Conservation (phyloP, 2,113 vertebrate genomes). For the Trochalopteron elliotii region DNA sequence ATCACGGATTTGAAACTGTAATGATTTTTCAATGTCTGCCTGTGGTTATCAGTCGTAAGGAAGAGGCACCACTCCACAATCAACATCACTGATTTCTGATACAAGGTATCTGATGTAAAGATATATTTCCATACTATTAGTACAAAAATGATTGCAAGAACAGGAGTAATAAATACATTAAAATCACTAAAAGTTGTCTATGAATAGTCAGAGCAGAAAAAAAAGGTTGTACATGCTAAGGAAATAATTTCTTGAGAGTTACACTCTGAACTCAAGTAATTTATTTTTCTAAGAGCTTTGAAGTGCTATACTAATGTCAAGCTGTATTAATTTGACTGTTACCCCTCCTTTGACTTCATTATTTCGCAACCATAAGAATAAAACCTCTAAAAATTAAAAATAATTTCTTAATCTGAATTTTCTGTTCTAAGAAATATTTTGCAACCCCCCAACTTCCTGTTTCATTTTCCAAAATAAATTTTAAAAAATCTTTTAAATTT, state of each 20-base stretch:
- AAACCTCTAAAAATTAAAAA: neutral
- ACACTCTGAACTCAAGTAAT: neutral
- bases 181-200: neutral
- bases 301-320: neutral
- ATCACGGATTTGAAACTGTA: neutral
- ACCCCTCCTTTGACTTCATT: neutral
- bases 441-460: neutral
- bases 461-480: too few relatives aligned
- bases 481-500: neutral
- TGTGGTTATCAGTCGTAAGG: neutral
- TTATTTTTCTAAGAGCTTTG: neutral
- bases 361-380: neutral
- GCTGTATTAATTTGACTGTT: neutral
- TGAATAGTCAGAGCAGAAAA: neutral
- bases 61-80: neutral
- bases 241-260: neutral
- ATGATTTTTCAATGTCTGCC: neutral
- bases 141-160: neutral
- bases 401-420: neutral
- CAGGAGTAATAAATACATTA: neutral
- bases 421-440: neutral
- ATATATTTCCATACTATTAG: neutral
- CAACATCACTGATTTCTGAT: neutral
- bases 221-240: neutral
- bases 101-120: neutral